Conservation (phyloP, 2,797 vertebrate genomes). For the Salarias fasciatus region DNA sequence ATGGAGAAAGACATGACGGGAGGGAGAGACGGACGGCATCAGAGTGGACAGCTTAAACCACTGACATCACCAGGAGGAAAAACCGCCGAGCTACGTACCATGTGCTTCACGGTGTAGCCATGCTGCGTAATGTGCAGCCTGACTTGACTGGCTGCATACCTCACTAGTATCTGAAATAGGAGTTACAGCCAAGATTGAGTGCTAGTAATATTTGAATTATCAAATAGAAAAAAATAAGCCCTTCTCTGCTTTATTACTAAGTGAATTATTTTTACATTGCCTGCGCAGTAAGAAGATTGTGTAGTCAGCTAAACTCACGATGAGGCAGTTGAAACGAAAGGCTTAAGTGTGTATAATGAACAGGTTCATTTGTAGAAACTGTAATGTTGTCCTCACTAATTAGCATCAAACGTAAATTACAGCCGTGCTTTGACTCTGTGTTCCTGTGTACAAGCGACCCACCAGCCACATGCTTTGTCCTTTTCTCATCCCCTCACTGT, state of each 20-base stretch:
- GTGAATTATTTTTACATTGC: slow-evolving; percentile 34
- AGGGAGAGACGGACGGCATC: slow-evolving; percentile 29
- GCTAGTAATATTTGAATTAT: slow-evolving; percentile 50
- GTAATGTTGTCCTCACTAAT: slow-evolving; percentile 42
- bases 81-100: slow-evolving; percentile 7
- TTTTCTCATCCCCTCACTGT: background rate
- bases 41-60: slow-evolving; percentile 39
- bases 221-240: slow-evolving; percentile 53
- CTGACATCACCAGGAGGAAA: slow-evolving; percentile 76
- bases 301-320: slow-evolving; percentile 21
- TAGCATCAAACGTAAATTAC: slow-evolving; percentile 36
- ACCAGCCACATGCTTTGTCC: background rate
- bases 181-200: slow-evolving; percentile 24
- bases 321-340: slow-evolving; percentile 34
- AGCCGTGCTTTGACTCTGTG: background rate
- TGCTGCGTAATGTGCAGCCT: slow-evolving; percentile 33
- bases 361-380: slow-evolving; percentile 41
- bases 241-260: slow-evolving; percentile 47
- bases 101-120: slow-evolving; percentile 40
- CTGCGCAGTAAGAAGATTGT: slow-evolving; percentile 40
- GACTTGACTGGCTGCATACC: slow-evolving; percentile 30
- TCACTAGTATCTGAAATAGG: slow-evolving; percentile 10
- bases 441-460: background rate
- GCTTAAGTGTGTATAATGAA: slow-evolving; percentile 29
- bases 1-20: slow-evolving; percentile 22